Evolutionary conservation across 1,140 invertebrate genomes (phyloP).

Genomic region (Hydropsyche tenuis): DNA sequence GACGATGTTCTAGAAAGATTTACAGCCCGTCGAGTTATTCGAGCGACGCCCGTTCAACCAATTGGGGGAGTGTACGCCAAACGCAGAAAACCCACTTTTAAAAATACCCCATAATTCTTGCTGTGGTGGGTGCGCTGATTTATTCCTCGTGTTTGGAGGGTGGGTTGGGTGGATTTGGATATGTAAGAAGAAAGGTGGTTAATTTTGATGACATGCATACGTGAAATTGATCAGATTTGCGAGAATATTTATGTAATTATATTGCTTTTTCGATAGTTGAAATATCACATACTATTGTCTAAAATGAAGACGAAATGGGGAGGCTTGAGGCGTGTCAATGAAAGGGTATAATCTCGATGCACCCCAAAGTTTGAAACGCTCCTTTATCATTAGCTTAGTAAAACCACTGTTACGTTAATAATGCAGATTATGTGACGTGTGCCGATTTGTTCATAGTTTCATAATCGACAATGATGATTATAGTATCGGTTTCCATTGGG

Average conservation of each 20-base stretch:
- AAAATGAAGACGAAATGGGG: background rate
- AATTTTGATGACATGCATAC: too few relatives aligned
- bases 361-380: background rate
- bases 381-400: conserved; percentile 21
- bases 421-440: conserved; percentile 10
- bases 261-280: too few relatives aligned
- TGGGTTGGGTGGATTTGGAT: too few relatives aligned
- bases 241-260: too few relatives aligned
- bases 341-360: conserved; percentile 29
- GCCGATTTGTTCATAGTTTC: too few relatives aligned
- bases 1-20: conserved; percentile 45
- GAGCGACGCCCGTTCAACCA: conserved; percentile 37
- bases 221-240: too few relatives aligned
- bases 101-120: conserved; percentile 49
- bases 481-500: too few relatives aligned
- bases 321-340: background rate
- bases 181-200: too few relatives aligned
- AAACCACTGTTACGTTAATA: background rate
- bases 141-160: conserved; percentile 23
- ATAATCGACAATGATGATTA: too few relatives aligned
- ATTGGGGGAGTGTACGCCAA: conserved; percentile 46
- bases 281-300: too few relatives aligned
- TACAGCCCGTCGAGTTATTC: conserved; percentile 38
- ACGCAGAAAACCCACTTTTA: conserved; percentile 38
- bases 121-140: conserved; percentile 41